Evolutionary conservation across 2,797 vertebrate species (phyloP).

Genomic region (Pampus argenteus): DNA sequence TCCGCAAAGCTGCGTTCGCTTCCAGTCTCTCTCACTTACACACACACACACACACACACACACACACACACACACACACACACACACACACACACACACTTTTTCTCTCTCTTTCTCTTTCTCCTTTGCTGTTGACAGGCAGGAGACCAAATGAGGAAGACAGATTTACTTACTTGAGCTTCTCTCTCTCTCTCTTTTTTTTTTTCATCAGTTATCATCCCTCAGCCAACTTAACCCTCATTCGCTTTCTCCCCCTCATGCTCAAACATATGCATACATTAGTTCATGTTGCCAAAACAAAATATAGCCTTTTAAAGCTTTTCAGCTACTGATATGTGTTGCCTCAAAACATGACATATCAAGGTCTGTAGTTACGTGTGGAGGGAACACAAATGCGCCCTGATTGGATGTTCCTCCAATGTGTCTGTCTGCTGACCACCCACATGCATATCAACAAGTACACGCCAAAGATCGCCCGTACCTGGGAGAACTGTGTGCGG

Average conservation of each 20-base stretch:
- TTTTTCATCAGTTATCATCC: slow-evolving; percentile 62
- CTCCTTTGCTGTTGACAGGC: slow-evolving; percentile 86
- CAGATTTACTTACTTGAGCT: slow-evolving; percentile 87
- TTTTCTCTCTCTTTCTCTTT: slow-evolving; percentile 29
- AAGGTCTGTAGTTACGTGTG: slow-evolving; percentile 62
- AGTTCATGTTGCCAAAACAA: slow-evolving; percentile 45
- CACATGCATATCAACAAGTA: slow-evolving; percentile 75
- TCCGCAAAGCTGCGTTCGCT: slow-evolving; percentile 71
- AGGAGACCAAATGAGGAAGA: slow-evolving; percentile 90
- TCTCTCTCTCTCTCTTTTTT: slow-evolving; percentile 48
- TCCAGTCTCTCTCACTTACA: slow-evolving; percentile 63
- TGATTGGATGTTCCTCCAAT: slow-evolving; percentile 52
- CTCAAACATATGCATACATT: slow-evolving; percentile 58
- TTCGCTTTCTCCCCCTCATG: slow-evolving; percentile 42
- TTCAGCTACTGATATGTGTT: slow-evolving; percentile 34
- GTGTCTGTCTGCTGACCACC: slow-evolving; percentile 64
- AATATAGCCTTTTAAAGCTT: slow-evolving; percentile 49
- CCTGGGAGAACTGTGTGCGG: slow-evolving; percentile 66
- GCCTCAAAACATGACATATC: slow-evolving; percentile 56
- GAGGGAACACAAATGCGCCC: slow-evolving; percentile 52
- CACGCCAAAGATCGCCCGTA: slow-evolving; percentile 60
- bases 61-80: slow-evolving; percentile 26
- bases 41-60: no score
- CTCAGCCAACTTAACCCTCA: slow-evolving; percentile 47
- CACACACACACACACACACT: slow-evolving; percentile 16